Percentiles rank a stretch among this genome's conserved stretches.
Conservation (phyloP, 2,113 vertebrate genomes). For the Dicrurus megarhynchus region DNA sequence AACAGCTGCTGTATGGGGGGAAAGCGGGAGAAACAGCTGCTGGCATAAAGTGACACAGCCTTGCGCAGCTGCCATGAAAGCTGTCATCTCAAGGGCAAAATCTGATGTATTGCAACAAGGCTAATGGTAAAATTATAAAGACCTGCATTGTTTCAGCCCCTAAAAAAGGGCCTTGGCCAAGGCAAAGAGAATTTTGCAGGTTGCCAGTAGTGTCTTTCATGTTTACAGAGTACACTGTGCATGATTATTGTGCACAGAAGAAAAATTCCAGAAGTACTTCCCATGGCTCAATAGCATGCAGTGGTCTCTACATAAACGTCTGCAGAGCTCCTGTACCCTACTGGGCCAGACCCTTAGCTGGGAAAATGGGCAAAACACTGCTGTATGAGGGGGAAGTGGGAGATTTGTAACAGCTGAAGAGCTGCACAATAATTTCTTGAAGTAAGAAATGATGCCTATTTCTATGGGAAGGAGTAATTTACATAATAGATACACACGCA, state of each 20-base stretch:
- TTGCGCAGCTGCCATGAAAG: background rate
- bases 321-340: background rate
- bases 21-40: background rate
- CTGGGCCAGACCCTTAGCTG: background rate
- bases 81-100: slow-evolving; percentile 27
- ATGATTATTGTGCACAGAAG: background rate
- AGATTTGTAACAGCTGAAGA: background rate
- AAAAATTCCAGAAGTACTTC: background rate
- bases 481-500: background rate
- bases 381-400: background rate
- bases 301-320: background rate
- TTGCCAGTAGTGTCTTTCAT: background rate
- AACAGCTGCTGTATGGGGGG: background rate
- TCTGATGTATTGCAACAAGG: background rate
- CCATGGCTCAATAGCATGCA: background rate
- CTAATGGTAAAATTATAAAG: slow-evolving; percentile 32
- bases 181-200: background rate
- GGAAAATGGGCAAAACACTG: background rate
- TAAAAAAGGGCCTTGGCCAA: background rate
- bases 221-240: background rate
- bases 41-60: background rate
- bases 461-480: background rate
- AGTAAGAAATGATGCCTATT: background rate
- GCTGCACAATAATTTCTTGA: background rate
- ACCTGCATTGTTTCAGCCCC: background rate